phyloP scores from a whole-genome alignment of 2,888 invertebrate genomes.

The Unio pictorum region DNA sequence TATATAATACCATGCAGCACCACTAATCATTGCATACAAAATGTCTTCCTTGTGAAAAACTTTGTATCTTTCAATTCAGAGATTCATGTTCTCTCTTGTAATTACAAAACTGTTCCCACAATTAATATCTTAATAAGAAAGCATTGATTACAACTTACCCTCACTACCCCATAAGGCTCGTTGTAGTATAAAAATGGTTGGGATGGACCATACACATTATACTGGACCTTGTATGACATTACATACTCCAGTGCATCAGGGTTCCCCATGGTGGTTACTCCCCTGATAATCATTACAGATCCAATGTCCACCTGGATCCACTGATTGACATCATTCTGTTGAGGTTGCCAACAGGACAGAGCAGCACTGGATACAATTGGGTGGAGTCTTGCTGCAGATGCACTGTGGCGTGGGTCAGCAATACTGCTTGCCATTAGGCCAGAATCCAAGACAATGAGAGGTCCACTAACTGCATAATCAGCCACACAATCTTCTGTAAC shows the following conservation, averaged over 20 bases:
- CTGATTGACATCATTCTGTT: constrained; percentile 16
- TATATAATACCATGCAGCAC: no score
- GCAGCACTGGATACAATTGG: constrained; percentile 21
- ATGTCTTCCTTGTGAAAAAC: no score
- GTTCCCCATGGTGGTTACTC: constrained; percentile 46
- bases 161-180: constrained; percentile 44
- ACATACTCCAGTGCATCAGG: constrained; percentile 47
- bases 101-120: no score
- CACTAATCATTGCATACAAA: no score
- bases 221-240: constrained; percentile 37
- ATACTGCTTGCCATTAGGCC: constrained; percentile 35
- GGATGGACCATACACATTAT: constrained; percentile 16
- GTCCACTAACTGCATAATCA: constrained; percentile 58
- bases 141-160: constrained; percentile 25
- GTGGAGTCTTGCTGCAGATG: constrained; percentile 37
- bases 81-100: no score
- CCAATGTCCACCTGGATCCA: constrained; percentile 43
- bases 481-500: constrained; percentile 44
- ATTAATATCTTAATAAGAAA: neutral
- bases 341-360: constrained; percentile 44
- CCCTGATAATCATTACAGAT: constrained; percentile 37
- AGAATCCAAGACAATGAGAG: constrained; percentile 42
- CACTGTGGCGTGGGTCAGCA: constrained; percentile 30
- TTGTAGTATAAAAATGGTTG: constrained; percentile 34
- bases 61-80: no score